These are phyloP conservation scores for Odobenus rosmarus DNA, from an alignment of 2,113 vertebrate genomes.

Conservation along the genomic window DNA sequence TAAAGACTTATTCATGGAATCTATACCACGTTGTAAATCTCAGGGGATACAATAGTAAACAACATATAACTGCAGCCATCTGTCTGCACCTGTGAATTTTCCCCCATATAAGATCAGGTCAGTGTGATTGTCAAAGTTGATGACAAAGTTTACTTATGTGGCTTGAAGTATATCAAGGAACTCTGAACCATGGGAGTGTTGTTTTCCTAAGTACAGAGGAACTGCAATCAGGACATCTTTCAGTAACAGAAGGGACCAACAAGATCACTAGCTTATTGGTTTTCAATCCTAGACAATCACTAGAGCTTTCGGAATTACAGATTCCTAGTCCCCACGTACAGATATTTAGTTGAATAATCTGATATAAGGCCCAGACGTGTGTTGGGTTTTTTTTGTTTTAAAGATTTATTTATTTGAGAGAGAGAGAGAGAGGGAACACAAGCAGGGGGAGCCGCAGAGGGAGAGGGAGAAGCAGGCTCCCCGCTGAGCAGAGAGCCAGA, in stretches of 20 bases:
- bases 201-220: background rate
- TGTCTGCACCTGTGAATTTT: background rate
- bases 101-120: background rate
- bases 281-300: background rate
- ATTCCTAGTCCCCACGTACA: background rate
- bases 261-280: background rate
- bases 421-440: background rate
- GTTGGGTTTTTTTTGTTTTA: background rate
- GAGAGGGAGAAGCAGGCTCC: background rate
- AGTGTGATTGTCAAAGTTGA: slow-evolving; percentile 1
- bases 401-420: background rate
- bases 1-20: background rate
- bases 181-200: background rate
- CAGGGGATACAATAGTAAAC: background rate
- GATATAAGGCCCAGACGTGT: background rate
- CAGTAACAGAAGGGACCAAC: background rate
- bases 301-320: slow-evolving; percentile 10
- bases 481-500: too few species aligned
- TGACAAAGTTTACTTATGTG: background rate
- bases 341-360: background rate
- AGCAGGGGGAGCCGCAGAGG: background rate
- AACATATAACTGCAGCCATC: background rate
- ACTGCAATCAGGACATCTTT: background rate
- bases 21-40: background rate
- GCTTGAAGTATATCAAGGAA: background rate